phyloP scores from a whole-genome alignment of 2,113 vertebrate species.

The Archocentrus centrarchus region DNA sequence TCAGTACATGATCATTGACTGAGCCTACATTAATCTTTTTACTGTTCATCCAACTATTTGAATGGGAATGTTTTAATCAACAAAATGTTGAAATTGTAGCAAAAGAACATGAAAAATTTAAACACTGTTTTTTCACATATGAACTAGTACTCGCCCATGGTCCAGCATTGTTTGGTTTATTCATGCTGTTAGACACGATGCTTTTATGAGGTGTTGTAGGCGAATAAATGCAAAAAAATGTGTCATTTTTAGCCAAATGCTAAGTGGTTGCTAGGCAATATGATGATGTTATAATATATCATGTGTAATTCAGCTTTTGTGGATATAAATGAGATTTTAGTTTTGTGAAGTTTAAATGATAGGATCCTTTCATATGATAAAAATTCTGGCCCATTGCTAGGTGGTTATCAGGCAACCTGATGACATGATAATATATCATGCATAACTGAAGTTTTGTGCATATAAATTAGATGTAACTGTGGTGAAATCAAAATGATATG shows the following conservation, averaged over 20 bases:
- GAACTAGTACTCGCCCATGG: background rate
- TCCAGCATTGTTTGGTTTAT: background rate
- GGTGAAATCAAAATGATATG: background rate
- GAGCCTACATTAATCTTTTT: background rate
- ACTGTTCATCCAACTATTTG: background rate
- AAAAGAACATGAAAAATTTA: background rate
- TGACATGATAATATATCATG: background rate
- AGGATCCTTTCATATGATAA: background rate
- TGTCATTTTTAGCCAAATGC: background rate
- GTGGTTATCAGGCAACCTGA: background rate
- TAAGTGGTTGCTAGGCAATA: background rate
- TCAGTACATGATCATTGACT: background rate
- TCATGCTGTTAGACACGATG: background rate
- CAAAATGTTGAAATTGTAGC: background rate
- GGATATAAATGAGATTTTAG: background rate
- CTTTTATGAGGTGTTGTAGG: background rate
- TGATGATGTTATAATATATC: background rate
- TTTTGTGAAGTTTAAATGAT: background rate
- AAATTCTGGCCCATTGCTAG: background rate
- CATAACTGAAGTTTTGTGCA: background rate
- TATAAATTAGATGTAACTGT: background rate
- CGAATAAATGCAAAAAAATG: background rate
- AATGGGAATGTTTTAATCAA: background rate
- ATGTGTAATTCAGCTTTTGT: background rate
- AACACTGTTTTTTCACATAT: background rate